These are phyloP conservation scores for Pygmarrhopalites habei DNA, from an alignment of 1,140 invertebrate species.

Conservation along the genomic window DNA sequence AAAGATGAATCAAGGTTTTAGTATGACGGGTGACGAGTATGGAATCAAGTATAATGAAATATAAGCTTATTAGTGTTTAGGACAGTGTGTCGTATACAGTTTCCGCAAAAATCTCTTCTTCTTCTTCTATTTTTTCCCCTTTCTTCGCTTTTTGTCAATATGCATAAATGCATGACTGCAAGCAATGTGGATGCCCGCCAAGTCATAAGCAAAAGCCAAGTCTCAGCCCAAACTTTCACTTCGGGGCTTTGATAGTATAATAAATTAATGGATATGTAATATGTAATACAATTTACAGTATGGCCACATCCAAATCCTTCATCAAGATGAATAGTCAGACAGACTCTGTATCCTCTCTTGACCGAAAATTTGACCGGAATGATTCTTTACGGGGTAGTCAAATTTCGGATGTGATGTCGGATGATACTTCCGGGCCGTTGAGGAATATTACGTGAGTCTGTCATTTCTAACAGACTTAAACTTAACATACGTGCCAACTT, in stretches of 20 bases:
- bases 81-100: background rate
- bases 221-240: no score
- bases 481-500: no score
- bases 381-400: slow-evolving; percentile 59
- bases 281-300: slow-evolving; percentile 39
- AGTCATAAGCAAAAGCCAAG: no score
- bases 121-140: no score
- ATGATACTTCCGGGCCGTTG: slow-evolving; percentile 75
- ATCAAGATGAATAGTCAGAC: slow-evolving; percentile 83
- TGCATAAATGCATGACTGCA: no score
- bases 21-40: slow-evolving; percentile 40
- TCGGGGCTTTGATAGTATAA: no score
- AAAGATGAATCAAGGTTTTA: slow-evolving; percentile 58
- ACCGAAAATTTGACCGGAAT: slow-evolving; percentile 52
- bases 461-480: no score
- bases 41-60: slow-evolving; percentile 18
- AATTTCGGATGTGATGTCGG: slow-evolving; percentile 62
- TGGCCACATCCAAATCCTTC: slow-evolving; percentile 77
- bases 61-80: background rate
- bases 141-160: no score
- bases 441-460: slow-evolving; percentile 73
- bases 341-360: slow-evolving; percentile 50
- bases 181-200: no score
- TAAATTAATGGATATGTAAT: no score
- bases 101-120: no score